Percentiles rank a stretch among this genome's conserved stretches.
These are phyloP conservation scores for Grammomys dolichurus DNA, from an alignment of 2,113 vertebrate species.

Conservation along the genomic window DNA sequence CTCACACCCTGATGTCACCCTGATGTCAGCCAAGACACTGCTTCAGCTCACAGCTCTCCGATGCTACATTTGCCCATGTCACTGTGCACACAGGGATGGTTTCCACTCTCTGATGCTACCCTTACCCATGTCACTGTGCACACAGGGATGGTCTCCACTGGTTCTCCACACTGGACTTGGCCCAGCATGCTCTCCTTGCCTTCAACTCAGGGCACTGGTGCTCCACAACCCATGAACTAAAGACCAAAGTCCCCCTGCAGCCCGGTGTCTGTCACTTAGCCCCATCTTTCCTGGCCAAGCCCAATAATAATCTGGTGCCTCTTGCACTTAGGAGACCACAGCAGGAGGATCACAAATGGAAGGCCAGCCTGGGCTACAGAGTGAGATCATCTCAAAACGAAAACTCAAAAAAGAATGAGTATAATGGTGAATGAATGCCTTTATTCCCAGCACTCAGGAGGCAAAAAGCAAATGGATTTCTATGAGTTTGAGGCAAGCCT, in stretches of 20 bases:
- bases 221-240: neutral
- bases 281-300: neutral
- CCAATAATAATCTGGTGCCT: neutral
- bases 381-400: neutral
- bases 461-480: neutral
- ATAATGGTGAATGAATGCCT: neutral
- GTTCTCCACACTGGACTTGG: conserved; percentile 12
- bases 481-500: neutral
- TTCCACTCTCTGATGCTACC: neutral
- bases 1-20: neutral
- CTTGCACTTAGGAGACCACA: neutral
- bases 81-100: neutral
- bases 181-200: neutral
- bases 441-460: neutral
- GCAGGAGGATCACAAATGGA: neutral
- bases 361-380: neutral
- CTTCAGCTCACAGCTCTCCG: accelerated
- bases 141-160: neutral
- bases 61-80: neutral
- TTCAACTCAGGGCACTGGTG: neutral
- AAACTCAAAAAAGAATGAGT: neutral
- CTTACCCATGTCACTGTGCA: neutral
- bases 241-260: neutral
- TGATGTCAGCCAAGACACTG: neutral
- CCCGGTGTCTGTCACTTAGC: neutral